phyloP scores from a whole-genome alignment of 2,888 invertebrate genomes.

The Galerucella calmariensis region DNA sequence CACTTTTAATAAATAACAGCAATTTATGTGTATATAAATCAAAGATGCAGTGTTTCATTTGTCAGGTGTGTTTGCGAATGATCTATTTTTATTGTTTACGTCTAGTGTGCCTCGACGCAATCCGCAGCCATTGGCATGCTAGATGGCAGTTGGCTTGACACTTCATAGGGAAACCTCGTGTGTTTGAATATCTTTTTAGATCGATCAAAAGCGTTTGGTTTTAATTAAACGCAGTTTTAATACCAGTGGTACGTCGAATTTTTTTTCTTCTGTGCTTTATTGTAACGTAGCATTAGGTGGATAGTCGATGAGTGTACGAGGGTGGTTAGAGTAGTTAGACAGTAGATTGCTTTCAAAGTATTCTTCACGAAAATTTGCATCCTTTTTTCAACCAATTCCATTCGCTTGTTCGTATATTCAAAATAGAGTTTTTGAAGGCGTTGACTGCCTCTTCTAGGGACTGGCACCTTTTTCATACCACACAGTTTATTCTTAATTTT shows the following conservation, averaged over 20 bases:
- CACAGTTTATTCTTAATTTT: too few species aligned
- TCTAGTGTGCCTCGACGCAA: conserved; percentile 56
- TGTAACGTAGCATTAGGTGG: not conserved
- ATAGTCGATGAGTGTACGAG: too few species aligned
- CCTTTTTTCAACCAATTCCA: too few species aligned
- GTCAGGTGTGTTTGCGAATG: conserved; percentile 65
- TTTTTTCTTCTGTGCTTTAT: not conserved
- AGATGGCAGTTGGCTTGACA: conserved; percentile 61
- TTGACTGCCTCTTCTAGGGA: too few species aligned
- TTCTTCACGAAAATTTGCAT: too few species aligned
- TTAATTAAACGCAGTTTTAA: conserved; percentile 61
- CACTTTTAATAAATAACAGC: conserved; percentile 63
- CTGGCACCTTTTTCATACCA: too few species aligned
- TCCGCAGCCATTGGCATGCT: conserved; percentile 57
- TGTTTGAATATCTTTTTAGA: conserved; percentile 60
- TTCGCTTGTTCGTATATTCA: too few species aligned
- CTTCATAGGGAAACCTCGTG: conserved; percentile 56
- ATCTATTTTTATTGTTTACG: conserved; percentile 64
- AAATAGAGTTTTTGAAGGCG: too few species aligned
- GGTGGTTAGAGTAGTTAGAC: too few species aligned
- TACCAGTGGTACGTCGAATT: conserved; percentile 42
- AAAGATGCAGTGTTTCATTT: conserved; percentile 66
- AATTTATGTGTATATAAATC: conserved; percentile 65
- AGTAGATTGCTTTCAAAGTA: too few species aligned
- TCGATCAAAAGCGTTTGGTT: conserved; percentile 58